Conservation (phyloP, 2,888 invertebrate genomes). For the Geophilus truncorum region DNA sequence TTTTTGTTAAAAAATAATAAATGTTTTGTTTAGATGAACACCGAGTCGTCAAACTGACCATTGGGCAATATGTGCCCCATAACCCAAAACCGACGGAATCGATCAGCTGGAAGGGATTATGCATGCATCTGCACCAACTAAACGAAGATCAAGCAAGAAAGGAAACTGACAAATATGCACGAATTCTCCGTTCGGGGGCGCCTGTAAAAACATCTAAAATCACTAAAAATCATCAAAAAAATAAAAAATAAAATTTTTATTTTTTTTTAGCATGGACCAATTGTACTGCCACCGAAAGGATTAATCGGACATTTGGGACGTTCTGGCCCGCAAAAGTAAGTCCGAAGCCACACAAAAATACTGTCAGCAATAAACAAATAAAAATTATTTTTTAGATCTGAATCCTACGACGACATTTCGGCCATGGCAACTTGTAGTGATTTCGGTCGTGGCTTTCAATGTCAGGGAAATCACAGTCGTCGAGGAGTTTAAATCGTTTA, state of each 20-base stretch:
- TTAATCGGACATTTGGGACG: not conserved
- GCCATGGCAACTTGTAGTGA: not conserved
- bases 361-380: not conserved
- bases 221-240: not conserved
- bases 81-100: not conserved
- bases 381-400: not conserved
- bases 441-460: not conserved
- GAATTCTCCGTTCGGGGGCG: not conserved
- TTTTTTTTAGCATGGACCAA: not conserved
- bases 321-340: not conserved
- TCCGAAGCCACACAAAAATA: not conserved
- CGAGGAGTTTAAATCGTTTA: not conserved
- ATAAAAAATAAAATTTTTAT: too few relatives aligned
- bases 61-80: constrained; percentile 12
- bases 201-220: not conserved
- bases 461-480: not conserved
- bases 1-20: not conserved
- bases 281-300: not conserved
- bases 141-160: not conserved
- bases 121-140: not conserved
- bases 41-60: constrained; percentile 14
- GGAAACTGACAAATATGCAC: not conserved
- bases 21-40: not conserved
- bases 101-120: constrained; percentile 27
- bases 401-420: not conserved